Percentiles rank a stretch among this genome's conserved stretches.
Conservation (phyloP, 2,797 vertebrate genomes). For the Neosilurus hyrtlii region DNA sequence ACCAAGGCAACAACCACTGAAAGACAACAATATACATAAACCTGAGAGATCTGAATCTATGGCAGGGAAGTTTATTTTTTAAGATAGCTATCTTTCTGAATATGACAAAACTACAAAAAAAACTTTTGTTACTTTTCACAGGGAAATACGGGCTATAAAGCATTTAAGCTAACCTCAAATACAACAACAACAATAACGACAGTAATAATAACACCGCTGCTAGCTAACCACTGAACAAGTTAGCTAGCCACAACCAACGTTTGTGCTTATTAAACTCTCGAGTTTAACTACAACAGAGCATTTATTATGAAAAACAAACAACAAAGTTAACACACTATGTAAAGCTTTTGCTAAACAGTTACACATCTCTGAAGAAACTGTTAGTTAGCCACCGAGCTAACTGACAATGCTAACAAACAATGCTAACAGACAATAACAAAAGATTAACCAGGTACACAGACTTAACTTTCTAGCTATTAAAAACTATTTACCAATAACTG, state of each 20-base stretch:
- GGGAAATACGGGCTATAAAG: background rate
- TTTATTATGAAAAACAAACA: background rate
- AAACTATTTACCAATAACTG: conserved; percentile 12
- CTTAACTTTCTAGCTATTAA: conserved; percentile 8
- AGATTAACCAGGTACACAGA: conserved; percentile 32
- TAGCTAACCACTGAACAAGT: background rate
- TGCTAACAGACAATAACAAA: conserved; percentile 38
- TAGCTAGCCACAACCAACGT: background rate
- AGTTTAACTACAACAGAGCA: background rate
- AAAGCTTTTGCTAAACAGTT: background rate
- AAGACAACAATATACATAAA: background rate
- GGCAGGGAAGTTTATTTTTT: too few species aligned
- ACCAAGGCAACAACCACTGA: conserved; percentile 53
- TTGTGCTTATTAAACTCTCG: too few species aligned
- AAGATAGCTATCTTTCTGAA: background rate
- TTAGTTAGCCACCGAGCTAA: conserved; percentile 20
- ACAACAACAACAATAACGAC: background rate
- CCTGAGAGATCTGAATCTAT: background rate
- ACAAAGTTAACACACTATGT: background rate
- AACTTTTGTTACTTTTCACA: too few species aligned
- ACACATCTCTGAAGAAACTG: background rate
- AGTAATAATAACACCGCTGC: background rate
- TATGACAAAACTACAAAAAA: background rate
- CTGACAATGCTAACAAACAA: conserved; percentile 19
- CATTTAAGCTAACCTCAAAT: background rate